These are phyloP conservation scores for Agrochola lota DNA, from an alignment of 2,888 invertebrate species.

Conservation along the genomic window DNA sequence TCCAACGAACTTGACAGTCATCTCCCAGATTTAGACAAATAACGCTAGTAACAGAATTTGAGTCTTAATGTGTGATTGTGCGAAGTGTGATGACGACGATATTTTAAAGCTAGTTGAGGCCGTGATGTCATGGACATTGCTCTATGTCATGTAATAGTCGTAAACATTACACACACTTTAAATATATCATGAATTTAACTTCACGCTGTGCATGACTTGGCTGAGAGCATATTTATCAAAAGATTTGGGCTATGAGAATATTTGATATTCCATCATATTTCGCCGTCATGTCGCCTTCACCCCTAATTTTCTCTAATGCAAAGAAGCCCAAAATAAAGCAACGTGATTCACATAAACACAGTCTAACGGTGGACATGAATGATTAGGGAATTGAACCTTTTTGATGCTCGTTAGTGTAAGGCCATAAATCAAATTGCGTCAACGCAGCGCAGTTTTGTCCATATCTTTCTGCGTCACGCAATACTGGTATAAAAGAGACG, in stretches of 20 bases:
- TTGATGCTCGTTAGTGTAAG: constrained; percentile 47
- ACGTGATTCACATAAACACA: constrained; percentile 28
- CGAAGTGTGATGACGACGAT: constrained; percentile 51
- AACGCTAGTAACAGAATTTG: constrained; percentile 44
- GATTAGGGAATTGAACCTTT: constrained; percentile 44
- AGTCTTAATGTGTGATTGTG: constrained; percentile 49
- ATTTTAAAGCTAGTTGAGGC: constrained; percentile 69
- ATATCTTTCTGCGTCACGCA: constrained; percentile 68
- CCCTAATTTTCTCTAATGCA: constrained; percentile 41
- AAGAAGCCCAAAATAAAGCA: constrained; percentile 36
- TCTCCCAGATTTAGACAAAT: constrained; percentile 41
- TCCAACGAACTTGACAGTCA: constrained; percentile 51
- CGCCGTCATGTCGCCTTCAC: constrained; percentile 43
- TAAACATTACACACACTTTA: constrained; percentile 49
- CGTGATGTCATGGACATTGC: constrained; percentile 67
- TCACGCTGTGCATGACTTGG: constrained; percentile 3
- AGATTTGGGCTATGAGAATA: constrained; percentile 27
- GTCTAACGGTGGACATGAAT: constrained; percentile 36
- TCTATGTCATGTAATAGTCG: constrained; percentile 52
- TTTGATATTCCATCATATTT: constrained; percentile 42
- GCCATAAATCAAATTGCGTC: constrained; percentile 56
- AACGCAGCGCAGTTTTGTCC: constrained; percentile 34
- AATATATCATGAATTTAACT: constrained; percentile 42
- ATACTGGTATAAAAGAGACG: constrained; percentile 66
- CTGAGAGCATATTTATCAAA: constrained; percentile 35